Evolutionary conservation across 1,140 invertebrate genomes (phyloP), one percentile per base, ranked within the genome.

Genomic region (Sitobion miscanthi): DNA sequence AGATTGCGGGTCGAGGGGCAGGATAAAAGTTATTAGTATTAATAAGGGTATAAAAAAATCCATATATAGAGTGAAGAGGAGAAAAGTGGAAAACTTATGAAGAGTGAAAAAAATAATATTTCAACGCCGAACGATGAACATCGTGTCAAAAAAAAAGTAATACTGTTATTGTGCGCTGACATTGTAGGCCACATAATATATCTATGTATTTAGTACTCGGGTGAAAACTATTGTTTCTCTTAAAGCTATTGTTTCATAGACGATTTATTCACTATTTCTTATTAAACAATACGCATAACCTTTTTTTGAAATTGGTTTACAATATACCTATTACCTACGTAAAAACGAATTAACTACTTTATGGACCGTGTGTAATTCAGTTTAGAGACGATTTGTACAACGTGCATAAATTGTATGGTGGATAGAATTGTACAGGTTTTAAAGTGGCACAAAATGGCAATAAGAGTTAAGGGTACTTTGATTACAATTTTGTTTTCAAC

Each of bases 1-100:
- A 54, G n/a, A 45, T 47, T 14, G 89, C 35, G 42, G 90, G 23
- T 1, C 1, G 62, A 49, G 57, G 4, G n/a, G 62, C 25, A 47
- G 90, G 47, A 49, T 91, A 35, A 91, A 91, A 91, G 69, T 91
- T 91, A 91, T 91, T 52, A 82, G 69, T 91, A 91, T 91, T 91
- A 91, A 91, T 77, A 91, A 82, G 62, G 62, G 62, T 91, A 91
- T 47, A 30, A 35, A 62, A 90, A 90, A 90, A 52, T 23, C 45
- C 38, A 38, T 89, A 89, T 89, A n/a, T 45, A 88, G 47, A 8
- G 45, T 0, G 1, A 45, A 25, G 14, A 38, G 7, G n/a, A 54
- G 17, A 89, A 89, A 89, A 89, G 20, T 35, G 21, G 2, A 38
- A 89, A 89, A 54, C 30, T 54, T 83, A 49, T 49, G 42, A 82